phyloP scores from a whole-genome alignment of 2,888 invertebrate genomes.

The Epiblema foenella region DNA sequence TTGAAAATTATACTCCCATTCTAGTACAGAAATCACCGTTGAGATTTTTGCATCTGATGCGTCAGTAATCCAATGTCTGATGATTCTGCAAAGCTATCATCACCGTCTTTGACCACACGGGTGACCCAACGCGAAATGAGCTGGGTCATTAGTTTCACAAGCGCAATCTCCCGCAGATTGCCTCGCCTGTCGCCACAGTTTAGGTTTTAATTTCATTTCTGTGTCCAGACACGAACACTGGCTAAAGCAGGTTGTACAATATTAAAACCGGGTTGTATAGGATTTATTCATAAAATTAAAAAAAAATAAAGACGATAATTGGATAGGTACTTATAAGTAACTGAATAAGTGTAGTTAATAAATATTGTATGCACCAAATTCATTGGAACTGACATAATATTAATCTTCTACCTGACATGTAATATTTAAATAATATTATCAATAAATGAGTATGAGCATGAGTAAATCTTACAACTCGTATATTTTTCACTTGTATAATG shows the following conservation, averaged over 20 bases:
- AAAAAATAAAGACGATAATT: neutral
- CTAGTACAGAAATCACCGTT: neutral
- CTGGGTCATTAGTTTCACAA: conserved; percentile 59
- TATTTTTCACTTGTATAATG: too few relatives aligned
- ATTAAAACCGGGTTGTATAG: neutral
- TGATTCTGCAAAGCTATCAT: conserved; percentile 14
- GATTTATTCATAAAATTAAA: neutral
- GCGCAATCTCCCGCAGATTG: conserved; percentile 67
- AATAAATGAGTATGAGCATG: too few relatives aligned
- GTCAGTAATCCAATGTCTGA: neutral
- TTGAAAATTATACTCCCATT: too few relatives aligned
- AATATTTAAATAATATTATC: too few relatives aligned
- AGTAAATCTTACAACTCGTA: too few relatives aligned
- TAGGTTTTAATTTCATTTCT: conserved; percentile 78
- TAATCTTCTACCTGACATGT: too few relatives aligned
- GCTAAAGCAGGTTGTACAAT: conserved; percentile 51
- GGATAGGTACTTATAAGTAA: too few relatives aligned
- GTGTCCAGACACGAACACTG: conserved; percentile 76
- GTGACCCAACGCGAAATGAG: conserved; percentile 48
- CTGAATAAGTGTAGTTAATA: too few relatives aligned
- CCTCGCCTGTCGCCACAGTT: conserved; percentile 64
- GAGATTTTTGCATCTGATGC: neutral
- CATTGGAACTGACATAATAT: too few relatives aligned
- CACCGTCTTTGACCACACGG: conserved; percentile 36
- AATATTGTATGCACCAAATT: too few relatives aligned